Base-by-base conservation (phyloP, 2,113 vertebrate species). In the Sinocyclocheilus anshuiensis region DNA sequence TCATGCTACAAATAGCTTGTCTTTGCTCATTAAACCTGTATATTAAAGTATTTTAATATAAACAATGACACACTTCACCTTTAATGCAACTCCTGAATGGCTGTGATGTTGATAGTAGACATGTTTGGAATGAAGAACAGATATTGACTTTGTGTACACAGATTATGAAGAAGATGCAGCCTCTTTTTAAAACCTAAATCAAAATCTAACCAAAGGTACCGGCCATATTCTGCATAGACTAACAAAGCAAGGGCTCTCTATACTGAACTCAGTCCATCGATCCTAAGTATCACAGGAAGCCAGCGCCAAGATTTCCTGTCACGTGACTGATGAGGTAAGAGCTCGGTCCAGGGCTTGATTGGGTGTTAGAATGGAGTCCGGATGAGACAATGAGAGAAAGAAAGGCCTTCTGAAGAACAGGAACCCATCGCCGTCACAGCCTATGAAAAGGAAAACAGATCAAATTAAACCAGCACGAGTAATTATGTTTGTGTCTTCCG, bases 381-480 rank as follows among this genome's bases (percentile, higher is more conserved):
- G 39, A 59, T 55, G 78, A 42, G 57, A 39, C 36, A 69, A 67
- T 79, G 33, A 57, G 69, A 75, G 57, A 39, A 57, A 65, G 20
- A 75, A 11, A 50, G 50, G 61, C 61, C 72, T 61, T 36, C 63
- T 26, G 75, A 50, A 78, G 72, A 55, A 75, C 45, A 69, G 69
- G 71, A 77, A 57, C 26, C 85, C 71, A 39, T 81, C 42, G 26
- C 77, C 81, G 85, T 86, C 81, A 89, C 83, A 89, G 71, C 86
- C 88, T 89, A 84, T 8, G 36, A 61, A 82, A 84, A 84, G 61
- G 22, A 53, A 76, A 81, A 72, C 36, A 20, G 26, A 84, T 59
- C 29, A 74, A 8, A 29, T 24, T 42, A 55, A 84, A 55, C 36
- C 50, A 80, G 50, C 33, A 48, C 26, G 67, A 67, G 22, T 8